Evolutionary conservation across 2,888 invertebrate species (phyloP).

Genomic region (Andrena bicolor): DNA sequence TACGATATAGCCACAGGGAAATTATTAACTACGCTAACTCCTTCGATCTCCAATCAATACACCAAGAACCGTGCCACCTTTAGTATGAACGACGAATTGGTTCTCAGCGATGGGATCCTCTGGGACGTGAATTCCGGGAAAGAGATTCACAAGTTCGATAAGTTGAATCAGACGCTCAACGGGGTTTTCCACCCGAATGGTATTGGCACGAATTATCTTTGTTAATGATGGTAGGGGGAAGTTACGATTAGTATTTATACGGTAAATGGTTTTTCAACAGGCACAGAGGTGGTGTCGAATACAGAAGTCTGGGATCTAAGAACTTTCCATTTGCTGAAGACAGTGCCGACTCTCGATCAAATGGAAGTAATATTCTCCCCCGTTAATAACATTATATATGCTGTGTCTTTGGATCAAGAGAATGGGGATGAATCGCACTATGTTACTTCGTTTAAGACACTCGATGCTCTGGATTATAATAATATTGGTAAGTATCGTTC

Average conservation of each 20-base stretch:
- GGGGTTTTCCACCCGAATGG: conserved; percentile 99
- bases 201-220: conserved; percentile 46
- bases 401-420: conserved; percentile 92
- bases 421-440: conserved; percentile 91
- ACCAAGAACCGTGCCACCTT: conserved; percentile 97
- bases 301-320: conserved; percentile 99
- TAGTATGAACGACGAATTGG: conserved; percentile 96
- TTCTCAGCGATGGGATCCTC: conserved; percentile 96
- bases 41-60: conserved; percentile 96
- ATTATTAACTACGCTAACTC: conserved; percentile 90
- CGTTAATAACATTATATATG: conserved; percentile 94
- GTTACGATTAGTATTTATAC: not conserved
- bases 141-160: conserved; percentile 98
- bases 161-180: conserved; percentile 97
- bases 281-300: conserved; percentile 98
- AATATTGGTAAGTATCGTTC: conserved; percentile 90
- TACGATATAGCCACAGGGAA: conserved; percentile 95
- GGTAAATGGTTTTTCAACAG: conserved; percentile 58
- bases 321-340: conserved; percentile 96
- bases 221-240: not conserved
- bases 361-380: conserved; percentile 96
- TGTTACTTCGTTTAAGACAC: conserved; percentile 97
- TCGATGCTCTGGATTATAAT: conserved; percentile 97
- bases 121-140: conserved; percentile 96
- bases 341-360: conserved; percentile 97